Percentiles rank a stretch among this genome's conserved stretches.
These are phyloP conservation scores for Drosophila murphyi DNA, from an alignment of 1,140 invertebrate species.

Conservation along the genomic window DNA sequence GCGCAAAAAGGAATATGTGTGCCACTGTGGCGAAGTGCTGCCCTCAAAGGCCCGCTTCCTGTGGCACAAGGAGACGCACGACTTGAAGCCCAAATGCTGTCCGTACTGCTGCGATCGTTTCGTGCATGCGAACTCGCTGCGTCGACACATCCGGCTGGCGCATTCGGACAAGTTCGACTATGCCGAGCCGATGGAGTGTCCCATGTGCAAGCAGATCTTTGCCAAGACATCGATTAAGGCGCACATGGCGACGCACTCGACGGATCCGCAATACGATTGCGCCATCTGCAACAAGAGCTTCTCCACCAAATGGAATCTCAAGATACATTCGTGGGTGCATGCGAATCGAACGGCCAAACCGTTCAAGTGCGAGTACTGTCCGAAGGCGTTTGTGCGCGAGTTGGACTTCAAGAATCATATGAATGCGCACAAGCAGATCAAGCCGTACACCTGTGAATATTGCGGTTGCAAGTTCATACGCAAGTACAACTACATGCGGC, in stretches of 20 bases:
- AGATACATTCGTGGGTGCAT: conserved; percentile 95
- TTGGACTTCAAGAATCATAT: conserved; percentile 93
- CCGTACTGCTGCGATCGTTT: conserved; percentile 93
- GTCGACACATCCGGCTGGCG: conserved; percentile 91
- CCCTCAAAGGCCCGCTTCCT: conserved; percentile 92
- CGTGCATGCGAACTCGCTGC: conserved; percentile 91
- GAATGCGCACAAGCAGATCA: conserved; percentile 91
- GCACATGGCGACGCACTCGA: conserved; percentile 90
- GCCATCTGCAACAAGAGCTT: conserved; percentile 93
- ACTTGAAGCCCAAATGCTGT: conserved; percentile 92
- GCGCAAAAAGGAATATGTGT: conserved; percentile 91
- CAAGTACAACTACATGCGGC: conserved; percentile 95
- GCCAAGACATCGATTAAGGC: conserved; percentile 91
- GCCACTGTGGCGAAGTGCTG: conserved; percentile 92
- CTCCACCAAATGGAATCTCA: conserved; percentile 95
- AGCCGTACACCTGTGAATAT: conserved; percentile 95
- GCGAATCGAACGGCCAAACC: conserved; percentile 92
- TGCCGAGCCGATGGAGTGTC: conserved; percentile 91
- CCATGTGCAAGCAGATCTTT: conserved; percentile 92
- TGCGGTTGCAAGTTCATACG: conserved; percentile 97
- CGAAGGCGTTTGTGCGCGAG: conserved; percentile 92
- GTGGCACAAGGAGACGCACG: conserved; percentile 94
- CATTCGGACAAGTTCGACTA: conserved; percentile 91
- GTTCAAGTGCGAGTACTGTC: conserved; percentile 93
- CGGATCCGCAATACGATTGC: conserved; percentile 90